Conservation (phyloP, 2,797 vertebrate species). For the Petrocephalus sullivani region DNA sequence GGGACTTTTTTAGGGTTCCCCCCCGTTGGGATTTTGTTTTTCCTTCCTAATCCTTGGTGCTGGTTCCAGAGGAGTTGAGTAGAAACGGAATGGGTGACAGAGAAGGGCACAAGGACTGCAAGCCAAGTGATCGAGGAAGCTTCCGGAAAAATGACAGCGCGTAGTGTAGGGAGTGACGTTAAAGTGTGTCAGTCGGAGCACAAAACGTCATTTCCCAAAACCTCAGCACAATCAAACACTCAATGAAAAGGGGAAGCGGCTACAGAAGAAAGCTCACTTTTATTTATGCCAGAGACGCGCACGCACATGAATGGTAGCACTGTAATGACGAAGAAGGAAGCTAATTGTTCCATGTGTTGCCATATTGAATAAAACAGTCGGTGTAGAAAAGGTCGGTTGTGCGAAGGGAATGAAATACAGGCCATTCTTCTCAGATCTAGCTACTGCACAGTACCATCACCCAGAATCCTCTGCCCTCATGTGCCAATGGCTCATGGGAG, state of each 20-base stretch:
- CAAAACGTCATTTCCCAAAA: background rate
- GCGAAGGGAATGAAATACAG: conserved; percentile 28
- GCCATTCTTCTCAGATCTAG: conserved; percentile 21
- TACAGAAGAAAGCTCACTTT: background rate
- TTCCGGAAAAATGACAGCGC: background rate
- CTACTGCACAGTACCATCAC: background rate
- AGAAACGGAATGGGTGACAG: background rate
- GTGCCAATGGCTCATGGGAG: background rate
- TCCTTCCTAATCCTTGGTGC: conserved; percentile 8
- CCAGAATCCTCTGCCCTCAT: background rate
- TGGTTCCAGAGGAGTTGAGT: conserved; percentile 9
- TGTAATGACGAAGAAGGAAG: conserved; percentile 21
- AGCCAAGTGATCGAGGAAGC: background rate
- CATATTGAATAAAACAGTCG: conserved; percentile 23
- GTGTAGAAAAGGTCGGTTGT: conserved; percentile 24
- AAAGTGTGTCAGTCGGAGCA: background rate
- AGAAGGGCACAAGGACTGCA: background rate
- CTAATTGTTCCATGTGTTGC: conserved; percentile 32
- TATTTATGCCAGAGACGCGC: background rate
- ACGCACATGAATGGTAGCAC: conserved; percentile 22
- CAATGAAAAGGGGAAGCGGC: conserved; percentile 3
- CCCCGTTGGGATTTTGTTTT: conserved; percentile 13
- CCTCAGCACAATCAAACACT: background rate
- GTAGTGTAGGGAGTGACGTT: background rate
- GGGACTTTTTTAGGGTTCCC: conserved; percentile 23